Evolutionary conservation across 1,140 invertebrate genomes (phyloP).

Genomic region (Dendrolimus punctatus): DNA sequence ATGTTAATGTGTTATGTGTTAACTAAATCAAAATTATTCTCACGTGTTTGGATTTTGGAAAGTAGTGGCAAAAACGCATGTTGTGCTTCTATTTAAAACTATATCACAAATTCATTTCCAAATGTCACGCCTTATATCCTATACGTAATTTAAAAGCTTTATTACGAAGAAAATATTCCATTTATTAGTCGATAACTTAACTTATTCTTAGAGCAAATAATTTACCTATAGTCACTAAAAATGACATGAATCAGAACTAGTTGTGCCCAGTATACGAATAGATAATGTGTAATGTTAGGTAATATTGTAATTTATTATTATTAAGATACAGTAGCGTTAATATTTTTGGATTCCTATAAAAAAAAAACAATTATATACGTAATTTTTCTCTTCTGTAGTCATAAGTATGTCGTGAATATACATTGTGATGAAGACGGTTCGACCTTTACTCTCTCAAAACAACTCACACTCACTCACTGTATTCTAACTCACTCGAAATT

Average conservation of each 20-base stretch:
- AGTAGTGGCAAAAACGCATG: not conserved
- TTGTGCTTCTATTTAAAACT: not conserved
- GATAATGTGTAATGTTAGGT: slow-evolving; percentile 56
- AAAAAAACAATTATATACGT: slow-evolving; percentile 56
- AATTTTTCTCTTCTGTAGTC: slow-evolving; percentile 54
- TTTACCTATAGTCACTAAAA: slow-evolving; percentile 67
- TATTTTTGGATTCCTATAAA: slow-evolving; percentile 72
- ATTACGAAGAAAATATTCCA: slow-evolving; percentile 65
- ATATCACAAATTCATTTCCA: not conserved
- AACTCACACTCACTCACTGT: too few species aligned
- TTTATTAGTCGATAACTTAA: slow-evolving; percentile 69
- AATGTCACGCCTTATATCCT: slow-evolving; percentile 17
- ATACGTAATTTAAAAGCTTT: slow-evolving; percentile 69
- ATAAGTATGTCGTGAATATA: slow-evolving; percentile 8
- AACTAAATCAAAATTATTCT: too few species aligned
- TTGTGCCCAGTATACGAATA: slow-evolving; percentile 72
- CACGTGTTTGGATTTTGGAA: too few species aligned
- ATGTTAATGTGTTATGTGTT: too few species aligned
- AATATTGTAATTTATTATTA: slow-evolving; percentile 63
- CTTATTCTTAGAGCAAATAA: slow-evolving; percentile 63
- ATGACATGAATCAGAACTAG: slow-evolving; percentile 69
- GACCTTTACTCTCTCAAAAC: too few species aligned
- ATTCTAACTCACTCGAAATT: too few species aligned
- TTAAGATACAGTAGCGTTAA: slow-evolving; percentile 67
- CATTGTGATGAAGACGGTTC: too few species aligned